Evolutionary conservation across 64 coral and sea anemone genomes (phyloP).

Genomic region (Montipora efflorescens): DNA sequence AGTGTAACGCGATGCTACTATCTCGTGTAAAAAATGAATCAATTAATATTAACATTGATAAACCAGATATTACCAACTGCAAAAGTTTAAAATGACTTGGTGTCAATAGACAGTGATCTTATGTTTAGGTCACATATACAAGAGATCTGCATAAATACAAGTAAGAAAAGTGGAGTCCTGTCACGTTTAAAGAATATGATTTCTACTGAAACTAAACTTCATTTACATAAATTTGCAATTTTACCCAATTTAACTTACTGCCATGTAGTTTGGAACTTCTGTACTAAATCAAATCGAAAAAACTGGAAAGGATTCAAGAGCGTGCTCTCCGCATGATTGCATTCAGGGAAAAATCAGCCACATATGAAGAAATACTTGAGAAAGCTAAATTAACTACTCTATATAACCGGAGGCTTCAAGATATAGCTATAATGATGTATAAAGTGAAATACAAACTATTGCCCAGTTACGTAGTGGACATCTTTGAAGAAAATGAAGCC

Average conservation of each 20-base stretch:
- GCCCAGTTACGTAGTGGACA: slow-evolving; percentile 36
- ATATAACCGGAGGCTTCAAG: slow-evolving; percentile 32
- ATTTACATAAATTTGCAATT: too few relatives aligned
- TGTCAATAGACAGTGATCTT: neutral
- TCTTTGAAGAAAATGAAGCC: slow-evolving; percentile 18
- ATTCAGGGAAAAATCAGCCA: neutral
- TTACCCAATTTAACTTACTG: neutral
- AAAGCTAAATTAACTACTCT: slow-evolving; percentile 47
- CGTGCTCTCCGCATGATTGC: too few relatives aligned
- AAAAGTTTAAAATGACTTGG: too few relatives aligned
- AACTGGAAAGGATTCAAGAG: neutral
- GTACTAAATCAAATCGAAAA: neutral
- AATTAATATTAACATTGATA: too few relatives aligned
- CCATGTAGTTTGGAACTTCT: slow-evolving; percentile 17
- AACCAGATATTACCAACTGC: too few relatives aligned
- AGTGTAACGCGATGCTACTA: too few relatives aligned
- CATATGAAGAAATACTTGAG: slow-evolving; percentile 19
- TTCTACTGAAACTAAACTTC: slow-evolving; percentile 20
- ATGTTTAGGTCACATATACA: slow-evolving; percentile 5
- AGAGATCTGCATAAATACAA: neutral
- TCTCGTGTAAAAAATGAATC: too few relatives aligned
- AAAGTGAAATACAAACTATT: slow-evolving; percentile 69
- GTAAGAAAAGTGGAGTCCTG: slow-evolving; percentile 52
- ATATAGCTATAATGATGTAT: slow-evolving; percentile 62
- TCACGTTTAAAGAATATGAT: slow-evolving; percentile 59